These are phyloP conservation scores for Metridium senile DNA, from an alignment of 92 coral and sea anemone genomes.

Conservation along the genomic window DNA sequence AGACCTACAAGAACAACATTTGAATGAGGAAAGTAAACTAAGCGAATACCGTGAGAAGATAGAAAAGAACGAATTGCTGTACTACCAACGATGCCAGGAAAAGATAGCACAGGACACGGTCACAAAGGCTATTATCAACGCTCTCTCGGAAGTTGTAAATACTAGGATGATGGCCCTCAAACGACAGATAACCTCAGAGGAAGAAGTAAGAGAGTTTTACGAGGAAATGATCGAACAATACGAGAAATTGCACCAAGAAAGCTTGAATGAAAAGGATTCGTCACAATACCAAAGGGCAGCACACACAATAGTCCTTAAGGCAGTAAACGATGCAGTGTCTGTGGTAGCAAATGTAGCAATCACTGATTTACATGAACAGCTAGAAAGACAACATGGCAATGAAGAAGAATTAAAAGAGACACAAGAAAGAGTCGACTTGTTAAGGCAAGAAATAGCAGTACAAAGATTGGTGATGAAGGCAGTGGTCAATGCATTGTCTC, in stretches of 20 bases:
- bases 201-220: background rate
- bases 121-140: conserved; percentile 31
- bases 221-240: conserved; percentile 1
- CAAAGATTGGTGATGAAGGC: conserved; percentile 4
- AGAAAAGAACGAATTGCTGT: conserved; percentile 2
- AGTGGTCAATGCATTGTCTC: background rate
- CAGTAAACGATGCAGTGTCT: background rate
- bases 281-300: background rate
- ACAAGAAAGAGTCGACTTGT: background rate
- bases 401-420: background rate
- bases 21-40: background rate
- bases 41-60: conserved; percentile 22
- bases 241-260: conserved; percentile 26
- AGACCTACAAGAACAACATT: background rate
- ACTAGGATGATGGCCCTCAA: background rate
- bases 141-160: background rate
- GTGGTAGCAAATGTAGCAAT: background rate
- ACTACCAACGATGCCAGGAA: background rate
- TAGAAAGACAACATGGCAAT: background rate
- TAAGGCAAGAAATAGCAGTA: conserved; percentile 1
- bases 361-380: background rate
- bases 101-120: conserved; percentile 31
- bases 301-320: background rate
- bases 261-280: background rate
- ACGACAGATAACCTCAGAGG: background rate